A percentile compares a stretch with the other conserved stretches of the same genome.
These are phyloP conservation scores for Eriosoma lanigerum DNA, from an alignment of 1,140 invertebrate genomes.

Conservation along the genomic window DNA sequence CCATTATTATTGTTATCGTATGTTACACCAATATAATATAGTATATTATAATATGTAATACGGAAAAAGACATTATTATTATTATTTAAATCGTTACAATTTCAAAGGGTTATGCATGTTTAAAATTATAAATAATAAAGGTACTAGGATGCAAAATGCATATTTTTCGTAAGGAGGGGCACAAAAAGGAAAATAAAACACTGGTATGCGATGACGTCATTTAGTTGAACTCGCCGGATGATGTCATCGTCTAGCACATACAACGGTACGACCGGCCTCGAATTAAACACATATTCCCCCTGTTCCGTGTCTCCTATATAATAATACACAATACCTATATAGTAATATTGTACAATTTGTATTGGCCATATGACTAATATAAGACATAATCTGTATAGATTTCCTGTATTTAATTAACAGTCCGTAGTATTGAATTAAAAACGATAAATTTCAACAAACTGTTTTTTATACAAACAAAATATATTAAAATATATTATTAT, in stretches of 20 bases:
- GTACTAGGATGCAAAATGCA: background rate
- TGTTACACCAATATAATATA: too few species aligned
- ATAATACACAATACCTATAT: background rate
- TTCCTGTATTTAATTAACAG: background rate
- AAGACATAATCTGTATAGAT: background rate
- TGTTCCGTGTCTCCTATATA: background rate
- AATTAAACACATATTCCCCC: conserved; percentile 36
- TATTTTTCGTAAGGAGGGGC: background rate
- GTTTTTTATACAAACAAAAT: background rate
- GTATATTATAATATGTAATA: too few species aligned
- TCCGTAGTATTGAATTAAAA: background rate
- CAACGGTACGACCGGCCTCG: conserved; percentile 29
- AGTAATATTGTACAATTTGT: background rate
- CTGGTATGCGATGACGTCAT: conserved; percentile 50
- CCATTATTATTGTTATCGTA: too few species aligned
- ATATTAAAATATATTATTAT: background rate
- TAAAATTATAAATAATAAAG: background rate
- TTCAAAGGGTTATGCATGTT: background rate
- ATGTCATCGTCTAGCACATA: conserved; percentile 48
- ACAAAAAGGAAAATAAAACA: conserved; percentile 37
- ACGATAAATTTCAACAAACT: background rate
- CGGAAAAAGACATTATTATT: background rate
- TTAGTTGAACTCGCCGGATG: conserved; percentile 29
- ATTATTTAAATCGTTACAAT: background rate
- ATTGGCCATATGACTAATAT: conserved; percentile 29